Evolutionary conservation across 2,113 vertebrate species (phyloP), one percentile per base, ranked within the genome.

Genomic region (Charadrius vociferus): DNA sequence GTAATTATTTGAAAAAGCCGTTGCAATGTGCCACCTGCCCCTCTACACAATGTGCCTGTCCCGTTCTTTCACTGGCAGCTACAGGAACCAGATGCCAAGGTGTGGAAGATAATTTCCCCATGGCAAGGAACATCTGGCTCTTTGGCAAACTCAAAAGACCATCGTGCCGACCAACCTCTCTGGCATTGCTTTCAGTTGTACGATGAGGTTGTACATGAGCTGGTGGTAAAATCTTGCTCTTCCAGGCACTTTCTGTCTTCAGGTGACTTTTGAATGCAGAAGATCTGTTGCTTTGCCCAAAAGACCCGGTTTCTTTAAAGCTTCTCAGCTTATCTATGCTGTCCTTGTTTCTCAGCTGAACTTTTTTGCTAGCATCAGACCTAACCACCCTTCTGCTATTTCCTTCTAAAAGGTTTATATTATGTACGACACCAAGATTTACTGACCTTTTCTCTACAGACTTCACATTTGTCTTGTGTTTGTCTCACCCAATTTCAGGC

Each of bases 101-200:
- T 95, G 81, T 32, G n/a, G 78, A 81, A 83, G 68, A 63, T 47
- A 68, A 91, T 86, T 90, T 93, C 96, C 84, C 79, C 45, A 2
- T 29, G 77, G 87, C 81, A 50, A 34, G 52, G 90, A 92, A 87
- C 90, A 91, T 88, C 93, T 72, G 89, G 71, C 50, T 96, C 30
- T 62, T 87, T 86, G 92, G 90, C 82, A 74, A 74, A 71, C 50
- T 52, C 49, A 30, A 16, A 85, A 82, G n/a, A 56, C 36, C 56
- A 7, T 19, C 2, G 2, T 71, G 53, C 36, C 4, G 34, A 23
- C 19, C 53, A 73, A 14, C 8, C 2, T 50, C 50, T 56, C 74
- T 6, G 8, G 58, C 26, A 9, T 43, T 0, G 0, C 62, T 87
- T 73, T 49, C 47, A 27, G 21, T 59, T 79, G 32, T 10, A 43